Percentiles rank a stretch among this genome's conserved stretches.
phyloP scores from a whole-genome alignment of 2,113 vertebrate species.

The Stegastes partitus region DNA sequence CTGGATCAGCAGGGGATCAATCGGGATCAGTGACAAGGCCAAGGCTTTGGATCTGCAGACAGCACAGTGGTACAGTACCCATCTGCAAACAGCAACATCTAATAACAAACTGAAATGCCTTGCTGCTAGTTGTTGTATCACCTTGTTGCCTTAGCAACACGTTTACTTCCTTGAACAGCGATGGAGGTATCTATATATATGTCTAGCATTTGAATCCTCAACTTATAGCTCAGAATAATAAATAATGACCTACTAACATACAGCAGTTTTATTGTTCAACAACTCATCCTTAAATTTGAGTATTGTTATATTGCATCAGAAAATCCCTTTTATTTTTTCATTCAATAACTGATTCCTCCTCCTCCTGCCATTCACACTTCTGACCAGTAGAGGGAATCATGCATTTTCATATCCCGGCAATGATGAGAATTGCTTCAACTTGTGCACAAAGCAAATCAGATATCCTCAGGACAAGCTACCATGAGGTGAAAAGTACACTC shows the following conservation, averaged over 20 bases:
- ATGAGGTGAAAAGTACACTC: slow-evolving; percentile 32
- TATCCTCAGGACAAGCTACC: slow-evolving; percentile 24
- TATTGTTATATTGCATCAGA: background rate
- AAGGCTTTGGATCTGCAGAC: slow-evolving; percentile 28
- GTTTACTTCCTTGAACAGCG: background rate
- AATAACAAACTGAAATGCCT: background rate
- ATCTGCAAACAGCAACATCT: slow-evolving; percentile 26
- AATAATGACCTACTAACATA: background rate
- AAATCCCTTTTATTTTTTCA: slow-evolving; percentile 15
- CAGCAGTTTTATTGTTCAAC: background rate
- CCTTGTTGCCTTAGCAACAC: background rate
- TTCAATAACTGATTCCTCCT: slow-evolving; percentile 7
- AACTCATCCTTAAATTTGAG: background rate
- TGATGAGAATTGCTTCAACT: slow-evolving; percentile 10
- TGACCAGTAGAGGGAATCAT: slow-evolving; percentile 11
- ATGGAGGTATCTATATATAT: background rate
- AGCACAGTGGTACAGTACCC: slow-evolving; percentile 11
- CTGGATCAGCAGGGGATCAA: slow-evolving; percentile 53
- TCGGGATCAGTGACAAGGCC: slow-evolving; percentile 47
- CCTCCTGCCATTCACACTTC: background rate
- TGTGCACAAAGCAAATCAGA: slow-evolving; percentile 29
- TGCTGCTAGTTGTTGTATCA: background rate
- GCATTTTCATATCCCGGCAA: slow-evolving; percentile 17
- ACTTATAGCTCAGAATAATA: background rate
- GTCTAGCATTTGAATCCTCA: slow-evolving; percentile 13